Evolutionary conservation across 2,113 vertebrate species (phyloP).

Genomic region (Alectura lathami): DNA sequence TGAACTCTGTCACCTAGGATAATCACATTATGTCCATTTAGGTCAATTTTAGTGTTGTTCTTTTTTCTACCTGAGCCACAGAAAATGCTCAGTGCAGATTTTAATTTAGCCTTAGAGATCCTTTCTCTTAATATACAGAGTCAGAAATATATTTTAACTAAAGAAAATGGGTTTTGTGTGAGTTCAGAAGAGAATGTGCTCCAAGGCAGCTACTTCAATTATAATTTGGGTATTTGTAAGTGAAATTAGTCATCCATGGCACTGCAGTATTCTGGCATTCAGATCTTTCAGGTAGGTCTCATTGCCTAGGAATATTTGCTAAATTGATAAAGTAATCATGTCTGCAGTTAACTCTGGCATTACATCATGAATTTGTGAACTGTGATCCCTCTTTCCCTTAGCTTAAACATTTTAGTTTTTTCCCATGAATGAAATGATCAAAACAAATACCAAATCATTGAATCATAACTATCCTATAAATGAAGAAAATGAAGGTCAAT

Average conservation of each 20-base stretch:
- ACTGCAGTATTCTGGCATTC: not conserved
- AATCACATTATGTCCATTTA: not conserved
- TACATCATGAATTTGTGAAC: not conserved
- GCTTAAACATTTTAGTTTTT: not conserved
- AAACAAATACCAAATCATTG: not conserved
- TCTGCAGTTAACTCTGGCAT: not conserved
- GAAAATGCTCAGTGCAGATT: not conserved
- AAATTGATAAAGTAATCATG: constrained; percentile 11
- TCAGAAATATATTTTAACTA: not conserved
- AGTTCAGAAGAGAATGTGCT: not conserved
- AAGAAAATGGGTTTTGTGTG: not conserved
- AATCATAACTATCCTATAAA: not conserved
- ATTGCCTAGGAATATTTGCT: not conserved
- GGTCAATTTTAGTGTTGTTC: not conserved
- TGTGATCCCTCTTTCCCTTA: not conserved
- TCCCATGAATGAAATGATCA: not conserved
- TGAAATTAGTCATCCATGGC: not conserved
- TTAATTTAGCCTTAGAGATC: not conserved
- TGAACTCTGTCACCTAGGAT: not conserved
- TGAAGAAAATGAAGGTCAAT: not conserved
- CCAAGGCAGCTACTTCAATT: not conserved
- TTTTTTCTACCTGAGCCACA: not conserved
- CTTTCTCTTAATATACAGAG: not conserved
- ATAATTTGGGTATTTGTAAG: not conserved
- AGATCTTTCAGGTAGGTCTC: not conserved